A percentile compares a stretch with the other conserved stretches of the same genome.
These are phyloP conservation scores for Malthinus flaveolus DNA, from an alignment of 2,888 invertebrate genomes.

Conservation along the genomic window DNA sequence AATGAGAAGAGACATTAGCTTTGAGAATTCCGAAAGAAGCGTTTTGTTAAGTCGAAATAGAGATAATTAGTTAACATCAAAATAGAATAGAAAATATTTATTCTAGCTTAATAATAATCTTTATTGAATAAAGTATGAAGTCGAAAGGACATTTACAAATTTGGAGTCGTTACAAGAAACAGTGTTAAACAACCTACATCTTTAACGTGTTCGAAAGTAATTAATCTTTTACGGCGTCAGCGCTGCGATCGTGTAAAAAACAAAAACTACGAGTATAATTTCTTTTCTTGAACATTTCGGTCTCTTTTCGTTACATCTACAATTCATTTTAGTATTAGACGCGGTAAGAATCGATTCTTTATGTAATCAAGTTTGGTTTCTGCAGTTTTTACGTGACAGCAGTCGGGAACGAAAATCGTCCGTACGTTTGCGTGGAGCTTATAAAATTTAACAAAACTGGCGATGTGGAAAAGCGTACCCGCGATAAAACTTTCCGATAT, in stretches of 20 bases:
- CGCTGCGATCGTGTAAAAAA: constrained; percentile 6
- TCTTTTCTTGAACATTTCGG: constrained; percentile 11
- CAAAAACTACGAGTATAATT: constrained; percentile 13
- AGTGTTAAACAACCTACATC: constrained; percentile 15
- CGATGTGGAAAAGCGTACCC: constrained; percentile 3
- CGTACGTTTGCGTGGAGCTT: background rate
- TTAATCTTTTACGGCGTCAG: constrained; percentile 20
- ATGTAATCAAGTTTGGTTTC: constrained; percentile 24
- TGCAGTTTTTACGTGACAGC: constrained; percentile 24
- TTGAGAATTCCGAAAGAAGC: too few relatives aligned
- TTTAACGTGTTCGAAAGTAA: constrained; percentile 17
- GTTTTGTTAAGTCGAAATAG: too few relatives aligned
- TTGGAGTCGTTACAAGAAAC: constrained; percentile 11
- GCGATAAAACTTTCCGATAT: constrained; percentile 3
- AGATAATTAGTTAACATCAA: too few relatives aligned
- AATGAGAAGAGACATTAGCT: too few relatives aligned
- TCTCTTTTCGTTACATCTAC: constrained; percentile 18
- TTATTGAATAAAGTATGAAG: constrained; percentile 3
- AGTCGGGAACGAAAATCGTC: constrained; percentile 11
- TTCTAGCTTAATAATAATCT: background rate
- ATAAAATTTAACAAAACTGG: constrained; percentile 7
- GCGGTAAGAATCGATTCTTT: constrained; percentile 26
- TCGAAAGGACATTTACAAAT: constrained; percentile 17
- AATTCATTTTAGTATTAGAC: constrained; percentile 24
- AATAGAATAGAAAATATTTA: too few relatives aligned